Conservation (phyloP, 2,888 invertebrate genomes). For the Oscheius myriophilus region DNA sequence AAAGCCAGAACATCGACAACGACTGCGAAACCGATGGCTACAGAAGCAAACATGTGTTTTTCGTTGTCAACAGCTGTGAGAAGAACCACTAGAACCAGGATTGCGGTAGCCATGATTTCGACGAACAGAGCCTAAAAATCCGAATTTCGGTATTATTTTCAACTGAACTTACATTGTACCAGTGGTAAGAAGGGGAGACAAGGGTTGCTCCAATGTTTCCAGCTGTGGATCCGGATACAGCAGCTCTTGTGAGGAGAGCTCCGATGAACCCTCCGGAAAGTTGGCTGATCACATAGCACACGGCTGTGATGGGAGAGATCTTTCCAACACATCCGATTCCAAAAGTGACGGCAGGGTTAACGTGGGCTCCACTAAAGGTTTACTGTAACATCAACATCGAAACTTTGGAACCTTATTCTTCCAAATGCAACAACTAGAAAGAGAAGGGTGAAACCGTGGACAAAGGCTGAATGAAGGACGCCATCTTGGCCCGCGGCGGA, state of each 20-base stretch:
- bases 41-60: slow-evolving; percentile 67
- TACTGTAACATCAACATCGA: no score
- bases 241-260: slow-evolving; percentile 65
- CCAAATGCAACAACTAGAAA: slow-evolving; percentile 60
- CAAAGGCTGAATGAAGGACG: slow-evolving; percentile 60
- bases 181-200: slow-evolving; percentile 9
- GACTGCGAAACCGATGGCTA: slow-evolving; percentile 72
- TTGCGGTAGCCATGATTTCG: slow-evolving; percentile 67
- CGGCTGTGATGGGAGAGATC: slow-evolving; percentile 48
- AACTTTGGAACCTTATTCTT: slow-evolving; percentile 40
- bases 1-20: slow-evolving; percentile 71
- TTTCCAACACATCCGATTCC: slow-evolving; percentile 64
- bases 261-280: slow-evolving; percentile 71
- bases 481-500: slow-evolving; percentile 30
- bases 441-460: slow-evolving; percentile 65
- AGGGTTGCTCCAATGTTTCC: slow-evolving; percentile 21
- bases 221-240: slow-evolving; percentile 5
- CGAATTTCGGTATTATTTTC: neutral
- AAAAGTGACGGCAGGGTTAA: slow-evolving; percentile 73
- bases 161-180: slow-evolving; percentile 18
- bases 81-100: slow-evolving; percentile 71
- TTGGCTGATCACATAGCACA: slow-evolving; percentile 66
- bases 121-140: slow-evolving; percentile 55
- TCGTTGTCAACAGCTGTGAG: slow-evolving; percentile 71
- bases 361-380: slow-evolving; percentile 73